Evolutionary conservation across 2,888 invertebrate genomes (phyloP), one percentile per base, ranked within the genome.

Genomic region (Oegoconia quadripuncta): DNA sequence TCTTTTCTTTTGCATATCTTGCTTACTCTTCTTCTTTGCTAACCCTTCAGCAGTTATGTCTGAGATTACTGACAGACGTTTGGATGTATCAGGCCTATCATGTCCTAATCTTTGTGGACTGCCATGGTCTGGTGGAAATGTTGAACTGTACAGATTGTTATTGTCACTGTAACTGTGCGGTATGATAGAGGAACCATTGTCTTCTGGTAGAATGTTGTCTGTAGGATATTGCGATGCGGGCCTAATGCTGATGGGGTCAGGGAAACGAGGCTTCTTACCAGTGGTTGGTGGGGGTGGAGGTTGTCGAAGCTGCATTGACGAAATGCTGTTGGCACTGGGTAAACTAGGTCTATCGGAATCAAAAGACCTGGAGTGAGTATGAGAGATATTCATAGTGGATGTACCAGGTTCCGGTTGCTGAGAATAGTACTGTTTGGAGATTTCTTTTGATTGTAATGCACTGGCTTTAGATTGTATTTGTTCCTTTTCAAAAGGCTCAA

Each of bases 401-500:
- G 59, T 52, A 1, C 67, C 66, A 18, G 79, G 64, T 28, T 74
- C 68, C 5, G 72, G 57, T 39, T 76, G 72, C 23, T 74, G 70
- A 3, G 64, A 50, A 41, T 72, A 84, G 48, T 76, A 83, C 48
- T 83, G 84, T 40, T 67, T 77, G 1, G 87, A 87, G 17, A 74
- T 59, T 46, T 86, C 80, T 50, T 80, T 77, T 12, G 81, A 74
- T 42, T 82, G 68, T 15, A 86, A 46, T n/a, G 87, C 87, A 71
- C 79, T 82, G 12, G 81, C 74, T 67, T 78, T 84, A 0, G 87
- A 87, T 45, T 87, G 84, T 25, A 87, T 87, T 16, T 76, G 75
- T 51, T 87, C 87, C 41, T 87, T 86, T 46, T 87, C 86, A 66
- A 87, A 87, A 14, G 87, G 87, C 44, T 87, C 87, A 25, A 87